These are phyloP conservation scores for Leucozona laternaria DNA, from an alignment of 2,888 invertebrate genomes.

Conservation along the genomic window DNA sequence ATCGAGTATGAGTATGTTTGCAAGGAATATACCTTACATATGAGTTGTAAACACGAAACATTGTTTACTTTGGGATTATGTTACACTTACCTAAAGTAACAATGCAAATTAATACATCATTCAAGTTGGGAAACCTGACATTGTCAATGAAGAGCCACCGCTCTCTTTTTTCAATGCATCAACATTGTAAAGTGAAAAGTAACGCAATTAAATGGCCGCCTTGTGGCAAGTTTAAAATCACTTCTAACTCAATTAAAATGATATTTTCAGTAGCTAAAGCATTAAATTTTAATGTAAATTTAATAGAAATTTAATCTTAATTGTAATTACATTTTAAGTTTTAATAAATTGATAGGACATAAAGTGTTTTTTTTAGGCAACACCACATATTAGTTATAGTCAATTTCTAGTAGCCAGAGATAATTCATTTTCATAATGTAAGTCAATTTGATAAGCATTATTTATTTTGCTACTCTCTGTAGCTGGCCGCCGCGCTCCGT, in stretches of 20 bases:
- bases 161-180: not conserved
- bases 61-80: constrained; percentile 51
- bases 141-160: too few species aligned
- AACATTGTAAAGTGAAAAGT: constrained; percentile 4
- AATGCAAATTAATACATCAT: constrained; percentile 24
- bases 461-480: too few species aligned
- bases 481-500: not conserved
- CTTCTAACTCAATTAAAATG: not conserved
- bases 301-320: constrained; percentile 2
- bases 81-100: constrained; percentile 67
- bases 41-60: constrained; percentile 20
- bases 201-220: not conserved
- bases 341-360: not conserved
- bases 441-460: constrained; percentile 1
- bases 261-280: not conserved
- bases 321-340: not conserved
- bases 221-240: constrained; percentile 16
- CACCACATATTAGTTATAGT: not conserved
- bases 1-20: constrained; percentile 13
- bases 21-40: constrained; percentile 28
- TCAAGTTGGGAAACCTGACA: constrained; percentile 31
- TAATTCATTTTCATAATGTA: not conserved
- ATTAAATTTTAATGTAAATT: not conserved
- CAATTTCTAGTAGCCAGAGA: not conserved
- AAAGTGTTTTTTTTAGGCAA: not conserved